Evolutionary conservation across 1,140 invertebrate genomes (phyloP), one percentile per base, ranked within the genome.

Genomic region (Lordiphosa collinella): DNA sequence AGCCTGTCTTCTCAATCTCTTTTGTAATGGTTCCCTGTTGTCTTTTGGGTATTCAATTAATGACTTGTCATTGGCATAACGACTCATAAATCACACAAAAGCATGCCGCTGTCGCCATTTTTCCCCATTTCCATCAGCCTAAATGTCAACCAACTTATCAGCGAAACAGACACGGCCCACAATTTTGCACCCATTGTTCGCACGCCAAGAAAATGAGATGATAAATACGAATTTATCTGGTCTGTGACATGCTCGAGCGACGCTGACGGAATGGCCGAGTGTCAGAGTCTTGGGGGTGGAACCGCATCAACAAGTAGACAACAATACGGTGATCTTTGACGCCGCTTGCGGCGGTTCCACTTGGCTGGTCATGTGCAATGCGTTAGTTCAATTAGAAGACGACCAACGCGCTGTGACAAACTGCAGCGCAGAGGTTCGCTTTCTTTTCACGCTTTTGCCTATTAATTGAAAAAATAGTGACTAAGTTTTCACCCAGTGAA

Each of bases 401-500:
- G 62, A 52, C 34, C 31, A 44, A 52, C 46, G 34, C 34, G 44
- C 44, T 35, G 61, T 47, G 74, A 80, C 74, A 69, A 79, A 60
- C 57, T 65, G 36, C 41, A 40, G 18, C 61, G 43, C 36, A 62
- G 16, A 57, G 65, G 48, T 48, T 34, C 55, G 58, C 76, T 80
- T 80, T 80, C 71, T 82, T 76, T 80, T 82, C 66, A 80, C 78
- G 76, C 75, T 79, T 13, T 60, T 58, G 69, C 57, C 52, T 54
- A 71, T 75, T 64, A 69, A 82, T 76, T 84, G 72, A 82, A 64
- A 60, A 55, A 66, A 44, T 38, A 52, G 32, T 31, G 41, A 29
- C 36, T 16, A n/a, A 32, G 52, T 32, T 71, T 70, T 58, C 50
- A 50, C 67, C 50, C 22, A 37, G 46, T 34, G 38, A 49, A 57